These are phyloP conservation scores for Marcusenius ussheri DNA, from an alignment of 2,113 vertebrate genomes.

Conservation along the genomic window DNA sequence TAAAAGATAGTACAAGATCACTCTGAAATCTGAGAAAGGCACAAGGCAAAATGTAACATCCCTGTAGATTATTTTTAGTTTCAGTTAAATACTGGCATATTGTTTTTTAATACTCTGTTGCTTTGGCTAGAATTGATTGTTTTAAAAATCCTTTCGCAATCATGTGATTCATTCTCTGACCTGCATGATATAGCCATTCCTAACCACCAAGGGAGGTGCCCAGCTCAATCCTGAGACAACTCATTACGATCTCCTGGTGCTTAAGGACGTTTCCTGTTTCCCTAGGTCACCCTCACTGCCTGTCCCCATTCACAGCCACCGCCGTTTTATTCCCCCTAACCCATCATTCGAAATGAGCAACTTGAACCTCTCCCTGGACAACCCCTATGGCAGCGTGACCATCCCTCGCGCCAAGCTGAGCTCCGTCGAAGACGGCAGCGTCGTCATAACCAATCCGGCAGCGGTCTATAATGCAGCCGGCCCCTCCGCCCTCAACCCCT, in stretches of 20 bases:
- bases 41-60: not conserved
- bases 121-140: not conserved
- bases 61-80: not conserved
- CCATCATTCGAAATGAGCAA: constrained; percentile 24
- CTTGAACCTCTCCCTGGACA: constrained; percentile 62
- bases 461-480: constrained; percentile 29
- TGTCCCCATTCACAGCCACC: not conserved
- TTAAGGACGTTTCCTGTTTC: not conserved
- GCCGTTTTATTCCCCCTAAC: not conserved
- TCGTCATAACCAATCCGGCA: constrained; percentile 50
- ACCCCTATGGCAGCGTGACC: constrained; percentile 61
- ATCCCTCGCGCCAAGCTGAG: constrained; percentile 66
- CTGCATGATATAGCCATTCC: not conserved
- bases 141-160: not conserved
- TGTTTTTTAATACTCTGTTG: not conserved
- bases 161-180: not conserved
- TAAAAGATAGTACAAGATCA: not conserved
- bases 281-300: not conserved
- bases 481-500: constrained; percentile 55
- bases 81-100: not conserved
- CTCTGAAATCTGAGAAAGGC: not conserved
- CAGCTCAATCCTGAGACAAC: not conserved
- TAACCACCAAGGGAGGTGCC: not conserved
- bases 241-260: not conserved
- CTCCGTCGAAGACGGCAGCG: constrained; percentile 30